Percentiles rank a stretch among this genome's conserved stretches.
These are phyloP conservation scores for Drosophila novamexicana DNA, from an alignment of 1,140 invertebrate species.

Conservation along the genomic window DNA sequence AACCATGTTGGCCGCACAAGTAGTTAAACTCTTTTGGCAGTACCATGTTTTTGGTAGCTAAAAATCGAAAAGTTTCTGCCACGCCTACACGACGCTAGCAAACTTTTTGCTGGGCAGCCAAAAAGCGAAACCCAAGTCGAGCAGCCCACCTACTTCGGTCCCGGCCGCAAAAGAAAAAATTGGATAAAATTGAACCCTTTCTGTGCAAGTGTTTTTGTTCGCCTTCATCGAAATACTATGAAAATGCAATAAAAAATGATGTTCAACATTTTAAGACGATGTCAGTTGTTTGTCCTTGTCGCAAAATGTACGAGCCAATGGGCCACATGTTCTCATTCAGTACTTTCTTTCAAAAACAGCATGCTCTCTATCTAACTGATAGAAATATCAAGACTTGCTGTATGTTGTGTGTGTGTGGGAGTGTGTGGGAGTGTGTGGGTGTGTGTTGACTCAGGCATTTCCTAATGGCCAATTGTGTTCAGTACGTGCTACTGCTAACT, in stretches of 20 bases:
- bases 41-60: constrained; percentile 43
- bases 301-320: constrained; percentile 36
- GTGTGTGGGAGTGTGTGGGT: background rate
- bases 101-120: background rate
- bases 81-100: background rate
- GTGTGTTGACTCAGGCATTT: constrained; percentile 42
- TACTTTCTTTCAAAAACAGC: constrained; percentile 6
- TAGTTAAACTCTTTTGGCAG: constrained; percentile 56
- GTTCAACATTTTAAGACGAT: constrained; percentile 60
- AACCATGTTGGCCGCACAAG: constrained; percentile 22
- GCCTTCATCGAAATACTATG: constrained; percentile 35
- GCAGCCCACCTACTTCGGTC: background rate
- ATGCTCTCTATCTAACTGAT: constrained; percentile 29
- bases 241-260: constrained; percentile 62
- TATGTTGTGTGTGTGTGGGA: background rate
- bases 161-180: no score
- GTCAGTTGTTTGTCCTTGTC: constrained; percentile 62
- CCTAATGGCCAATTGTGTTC: constrained; percentile 54
- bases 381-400: constrained; percentile 37
- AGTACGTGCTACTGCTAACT: constrained; percentile 54
- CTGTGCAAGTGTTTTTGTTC: constrained; percentile 12
- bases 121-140: background rate
- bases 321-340: constrained; percentile 35
- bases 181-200: constrained; percentile 8
- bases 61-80: constrained; percentile 38